Evolutionary conservation across 2,113 vertebrate species (phyloP).

Genomic region (Oenanthe melanoleuca): DNA sequence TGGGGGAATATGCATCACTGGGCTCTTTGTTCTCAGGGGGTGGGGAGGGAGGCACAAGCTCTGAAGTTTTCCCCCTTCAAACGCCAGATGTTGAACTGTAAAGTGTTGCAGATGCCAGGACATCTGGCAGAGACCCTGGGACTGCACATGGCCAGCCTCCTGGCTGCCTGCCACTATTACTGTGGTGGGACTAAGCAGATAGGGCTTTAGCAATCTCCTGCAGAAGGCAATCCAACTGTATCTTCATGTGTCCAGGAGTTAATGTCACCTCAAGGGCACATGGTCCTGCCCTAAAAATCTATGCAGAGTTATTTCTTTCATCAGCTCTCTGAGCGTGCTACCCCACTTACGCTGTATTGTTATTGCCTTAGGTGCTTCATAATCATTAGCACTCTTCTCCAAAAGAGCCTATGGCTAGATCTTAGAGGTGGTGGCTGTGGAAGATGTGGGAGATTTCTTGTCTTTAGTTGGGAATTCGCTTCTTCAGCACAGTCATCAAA

Average conservation of each 20-base stretch:
- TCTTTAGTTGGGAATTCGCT: background rate
- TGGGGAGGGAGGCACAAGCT: background rate
- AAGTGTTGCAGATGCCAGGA: slow-evolving; percentile 33
- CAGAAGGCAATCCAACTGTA: background rate
- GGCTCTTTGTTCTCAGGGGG: slow-evolving; percentile 45
- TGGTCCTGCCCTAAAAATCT: background rate
- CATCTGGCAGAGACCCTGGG: slow-evolving; percentile 21
- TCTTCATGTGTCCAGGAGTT: background rate
- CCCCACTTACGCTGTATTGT: background rate
- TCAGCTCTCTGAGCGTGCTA: background rate
- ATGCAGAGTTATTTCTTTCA: background rate
- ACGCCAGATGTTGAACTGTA: slow-evolving; percentile 44
- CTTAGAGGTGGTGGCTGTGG: background rate
- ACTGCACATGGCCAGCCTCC: background rate
- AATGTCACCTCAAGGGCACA: background rate
- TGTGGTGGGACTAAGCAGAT: background rate
- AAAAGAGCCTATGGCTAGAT: background rate
- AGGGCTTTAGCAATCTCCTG: background rate
- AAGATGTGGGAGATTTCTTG: background rate
- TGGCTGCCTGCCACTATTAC: slow-evolving; percentile 23
- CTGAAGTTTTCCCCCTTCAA: slow-evolving; percentile 15
- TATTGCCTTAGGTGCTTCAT: background rate
- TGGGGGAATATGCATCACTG: background rate
- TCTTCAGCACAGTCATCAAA: background rate
- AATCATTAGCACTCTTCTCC: background rate